These are phyloP conservation scores for Mus musculus DNA, from an alignment of 2,113 vertebrate species.

Conservation along the genomic window DNA sequence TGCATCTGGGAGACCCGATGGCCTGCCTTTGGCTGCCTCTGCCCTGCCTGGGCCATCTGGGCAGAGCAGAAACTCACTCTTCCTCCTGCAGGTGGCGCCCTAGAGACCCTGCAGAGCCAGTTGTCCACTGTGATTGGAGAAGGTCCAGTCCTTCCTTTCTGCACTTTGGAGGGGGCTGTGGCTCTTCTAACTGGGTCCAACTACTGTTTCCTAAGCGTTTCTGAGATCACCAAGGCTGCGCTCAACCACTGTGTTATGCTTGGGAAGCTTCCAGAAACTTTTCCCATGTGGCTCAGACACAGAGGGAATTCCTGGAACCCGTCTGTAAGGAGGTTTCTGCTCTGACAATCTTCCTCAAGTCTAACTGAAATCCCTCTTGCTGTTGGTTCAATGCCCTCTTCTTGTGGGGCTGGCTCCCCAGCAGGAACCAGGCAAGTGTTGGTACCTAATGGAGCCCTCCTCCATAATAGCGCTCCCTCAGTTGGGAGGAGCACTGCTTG, in stretches of 20 bases:
- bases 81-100: neutral
- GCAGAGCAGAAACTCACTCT: neutral
- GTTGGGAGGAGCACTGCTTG: neutral
- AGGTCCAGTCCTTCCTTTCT: neutral
- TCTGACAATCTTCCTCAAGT: rapidly evolving
- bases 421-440: neutral
- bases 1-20: neutral
- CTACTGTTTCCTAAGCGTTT: neutral
- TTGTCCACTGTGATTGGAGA: too few relatives aligned
- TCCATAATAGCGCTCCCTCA: neutral
- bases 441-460: neutral
- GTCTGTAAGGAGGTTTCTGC: rapidly evolving
- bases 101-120: neutral
- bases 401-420: neutral
- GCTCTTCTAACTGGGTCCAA: neutral
- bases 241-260: rapidly evolving
- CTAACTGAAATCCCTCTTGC: neutral
- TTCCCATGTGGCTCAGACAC: rapidly evolving
- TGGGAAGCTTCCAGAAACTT: neutral
- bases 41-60: neutral
- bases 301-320: too few relatives aligned
- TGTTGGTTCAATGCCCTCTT: neutral
- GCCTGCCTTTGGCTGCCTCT: neutral
- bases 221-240: neutral
- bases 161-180: neutral